A percentile compares a stretch with the other conserved stretches of the same genome.
These are phyloP conservation scores for Encarsia formosa DNA, from an alignment of 2,888 invertebrate species.

Conservation along the genomic window DNA sequence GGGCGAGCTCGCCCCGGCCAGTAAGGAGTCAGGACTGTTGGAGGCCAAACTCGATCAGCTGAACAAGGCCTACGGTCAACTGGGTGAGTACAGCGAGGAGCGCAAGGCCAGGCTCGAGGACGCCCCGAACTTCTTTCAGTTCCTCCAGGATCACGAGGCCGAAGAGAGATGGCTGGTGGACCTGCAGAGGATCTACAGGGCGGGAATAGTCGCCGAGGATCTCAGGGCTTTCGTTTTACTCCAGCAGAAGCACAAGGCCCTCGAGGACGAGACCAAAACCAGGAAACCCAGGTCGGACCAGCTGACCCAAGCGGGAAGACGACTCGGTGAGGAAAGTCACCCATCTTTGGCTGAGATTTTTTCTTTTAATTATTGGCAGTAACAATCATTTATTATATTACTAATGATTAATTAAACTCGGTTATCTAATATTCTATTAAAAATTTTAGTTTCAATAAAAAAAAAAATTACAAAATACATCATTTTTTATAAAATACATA, in stretches of 20 bases:
- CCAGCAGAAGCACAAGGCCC: conserved; percentile 87
- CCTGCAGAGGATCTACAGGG: conserved; percentile 87
- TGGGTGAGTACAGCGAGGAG: conserved; percentile 67
- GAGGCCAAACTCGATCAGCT: conserved; percentile 72
- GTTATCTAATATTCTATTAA: too few species aligned
- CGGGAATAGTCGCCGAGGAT: conserved; percentile 92
- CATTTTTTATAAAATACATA: too few species aligned
- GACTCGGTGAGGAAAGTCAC: conserved; percentile 76
- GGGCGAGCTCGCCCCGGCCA: conserved; percentile 26
- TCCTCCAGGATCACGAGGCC: conserved; percentile 94
- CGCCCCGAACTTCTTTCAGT: conserved; percentile 89
- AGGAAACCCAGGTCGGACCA: conserved; percentile 68
- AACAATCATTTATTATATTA: too few species aligned
- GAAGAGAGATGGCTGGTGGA: conserved; percentile 97
- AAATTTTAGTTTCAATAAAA: too few species aligned
- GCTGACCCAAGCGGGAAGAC: conserved; percentile 67
- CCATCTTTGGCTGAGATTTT: conserved; percentile 77
- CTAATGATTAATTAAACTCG: too few species aligned
- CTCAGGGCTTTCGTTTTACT: conserved; percentile 82
- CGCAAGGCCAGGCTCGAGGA: conserved; percentile 84
- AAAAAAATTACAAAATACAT: too few species aligned
- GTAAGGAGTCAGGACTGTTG: conserved; percentile 55
- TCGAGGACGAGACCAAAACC: conserved; percentile 84
- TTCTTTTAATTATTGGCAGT: too few species aligned
- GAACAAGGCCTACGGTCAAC: conserved; percentile 72